Base-by-base conservation (phyloP, 2,113 vertebrate species). In the Rutilus rutilus region DNA sequence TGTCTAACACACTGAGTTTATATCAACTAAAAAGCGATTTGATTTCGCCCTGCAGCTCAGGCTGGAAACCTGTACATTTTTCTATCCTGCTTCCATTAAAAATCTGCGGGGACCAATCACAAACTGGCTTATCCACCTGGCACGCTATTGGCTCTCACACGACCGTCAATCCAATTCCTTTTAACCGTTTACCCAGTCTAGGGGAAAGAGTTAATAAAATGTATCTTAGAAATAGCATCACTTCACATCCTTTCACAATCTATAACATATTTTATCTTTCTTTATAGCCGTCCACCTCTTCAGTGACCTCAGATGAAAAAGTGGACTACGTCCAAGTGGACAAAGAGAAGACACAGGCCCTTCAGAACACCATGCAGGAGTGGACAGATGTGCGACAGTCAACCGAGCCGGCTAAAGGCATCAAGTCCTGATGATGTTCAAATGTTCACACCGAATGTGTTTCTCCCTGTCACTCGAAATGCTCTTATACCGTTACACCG, bases 331-430 rank as follows among this genome's bases (percentile, higher is more conserved):
- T 99, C 54, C 97, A 99, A 85, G 98, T 99, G 71, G 98, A 99
- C 93, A 99, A 99, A 88, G 97, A 99, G 93, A 99, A 98, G 96
- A 99, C 98, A 0, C 97, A 98, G 89, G 98, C 98, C 0, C 94
- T 99, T 90, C 98, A 99, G 91, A 99, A 92, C 95, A 99, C 98
- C 90, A 99, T 99, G 98, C 97, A 98, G 94, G 98, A 99, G 93
- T 99, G 98, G 98, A 99, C 97, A 0, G 98, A 99, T 0, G 97
- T 98, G 86, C 96, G 98, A 67, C 97, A 99, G 95, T 98, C 97
- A 83, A 94, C 96, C 0, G 97, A 99, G 88, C 96, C 98, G 0
- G 27, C 94, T 87, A 99, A 99, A 91, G 95, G 93, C 2, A 91
- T 94, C 45, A 99, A 99, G 88, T 96, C 95, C 89, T 96, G 95